Percentiles rank a stretch among this genome's conserved stretches.
phyloP scores from a whole-genome alignment of 2,888 invertebrate genomes.

The Tachystola acroxantha region DNA sequence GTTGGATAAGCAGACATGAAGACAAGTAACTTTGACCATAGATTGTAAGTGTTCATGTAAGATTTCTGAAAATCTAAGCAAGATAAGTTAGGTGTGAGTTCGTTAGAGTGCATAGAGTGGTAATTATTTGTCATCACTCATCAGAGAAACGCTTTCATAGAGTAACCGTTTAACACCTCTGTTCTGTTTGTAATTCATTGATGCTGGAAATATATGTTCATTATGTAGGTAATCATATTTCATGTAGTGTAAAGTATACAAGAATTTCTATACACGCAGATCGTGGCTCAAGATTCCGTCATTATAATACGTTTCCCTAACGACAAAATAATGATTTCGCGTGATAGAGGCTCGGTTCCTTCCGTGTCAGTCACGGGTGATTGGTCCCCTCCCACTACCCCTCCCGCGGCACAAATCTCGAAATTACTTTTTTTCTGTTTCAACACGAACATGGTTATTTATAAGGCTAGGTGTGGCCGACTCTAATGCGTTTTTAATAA shows the following conservation, averaged over 20 bases:
- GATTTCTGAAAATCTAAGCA: no score
- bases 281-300: conserved; percentile 44
- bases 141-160: no score
- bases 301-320: conserved; percentile 63
- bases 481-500: conserved; percentile 76
- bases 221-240: neutral
- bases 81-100: no score
- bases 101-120: no score
- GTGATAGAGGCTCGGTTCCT: conserved; percentile 62
- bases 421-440: conserved; percentile 70
- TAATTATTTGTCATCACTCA: no score
- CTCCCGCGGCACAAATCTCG: conserved; percentile 50
- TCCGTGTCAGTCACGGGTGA: conserved; percentile 73
- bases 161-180: no score
- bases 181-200: no score
- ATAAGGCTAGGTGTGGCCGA: conserved; percentile 61
- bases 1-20: no score
- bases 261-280: conserved; percentile 29
- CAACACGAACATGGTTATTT: conserved; percentile 55
- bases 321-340: conserved; percentile 76
- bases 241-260: conserved; percentile 9
- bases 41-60: no score
- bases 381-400: conserved; percentile 48
- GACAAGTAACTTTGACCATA: no score
- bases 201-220: no score